Conservation (phyloP, 2,797 vertebrate species). For the Xerus rutilus region DNA sequence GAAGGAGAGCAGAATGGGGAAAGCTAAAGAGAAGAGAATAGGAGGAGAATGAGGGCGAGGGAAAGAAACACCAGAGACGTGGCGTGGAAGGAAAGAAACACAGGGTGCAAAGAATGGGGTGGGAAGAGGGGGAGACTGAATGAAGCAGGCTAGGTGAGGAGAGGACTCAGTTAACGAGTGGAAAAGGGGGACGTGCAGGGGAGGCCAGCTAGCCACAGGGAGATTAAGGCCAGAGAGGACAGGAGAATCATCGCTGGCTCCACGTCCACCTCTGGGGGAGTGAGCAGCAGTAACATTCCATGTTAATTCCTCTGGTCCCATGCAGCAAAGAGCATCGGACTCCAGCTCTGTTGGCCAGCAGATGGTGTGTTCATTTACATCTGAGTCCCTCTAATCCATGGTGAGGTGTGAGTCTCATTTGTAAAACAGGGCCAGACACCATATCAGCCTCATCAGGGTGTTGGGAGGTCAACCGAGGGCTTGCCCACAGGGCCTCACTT, state of each 20-base stretch:
- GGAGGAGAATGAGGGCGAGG: fast-evolving
- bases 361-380: not conserved
- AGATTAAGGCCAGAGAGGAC: not conserved
- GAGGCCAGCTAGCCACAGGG: not conserved
- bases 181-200: no score
- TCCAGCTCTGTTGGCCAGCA: not conserved
- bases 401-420: not conserved
- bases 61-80: not conserved
- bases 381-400: not conserved
- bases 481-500: fast-evolving
- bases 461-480: no score
- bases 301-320: not conserved
- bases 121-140: not conserved
- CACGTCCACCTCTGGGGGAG: not conserved
- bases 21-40: not conserved
- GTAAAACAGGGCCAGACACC: not conserved
- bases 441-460: not conserved
- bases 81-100: not conserved
- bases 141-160: not conserved
- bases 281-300: not conserved
- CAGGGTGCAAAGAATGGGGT: not conserved
- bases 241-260: not conserved
- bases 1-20: not conserved
- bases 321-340: not conserved
- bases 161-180: no score